Conservation (phyloP, 2,113 vertebrate genomes). For the Climacteris rufus region DNA sequence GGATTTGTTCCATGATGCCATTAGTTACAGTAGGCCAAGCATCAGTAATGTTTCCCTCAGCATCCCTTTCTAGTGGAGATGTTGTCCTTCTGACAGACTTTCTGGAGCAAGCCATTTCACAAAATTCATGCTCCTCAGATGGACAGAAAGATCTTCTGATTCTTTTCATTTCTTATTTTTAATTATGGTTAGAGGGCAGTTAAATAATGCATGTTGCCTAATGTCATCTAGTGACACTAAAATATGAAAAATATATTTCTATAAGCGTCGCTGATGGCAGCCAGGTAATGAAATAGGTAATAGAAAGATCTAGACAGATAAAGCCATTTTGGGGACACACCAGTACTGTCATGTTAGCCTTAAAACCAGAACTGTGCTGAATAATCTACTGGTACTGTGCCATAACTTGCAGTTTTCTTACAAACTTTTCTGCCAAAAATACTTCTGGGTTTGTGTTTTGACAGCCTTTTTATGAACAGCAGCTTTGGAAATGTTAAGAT, state of each 20-base stretch:
- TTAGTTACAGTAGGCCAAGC: neutral
- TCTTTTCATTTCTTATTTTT: neutral
- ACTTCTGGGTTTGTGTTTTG: neutral
- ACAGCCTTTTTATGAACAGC: neutral
- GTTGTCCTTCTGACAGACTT: neutral
- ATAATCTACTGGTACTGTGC: neutral
- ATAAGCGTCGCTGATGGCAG: neutral
- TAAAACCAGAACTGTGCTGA: neutral
- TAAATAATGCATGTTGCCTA: neutral
- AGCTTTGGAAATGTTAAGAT: neutral
- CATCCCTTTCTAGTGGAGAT: neutral
- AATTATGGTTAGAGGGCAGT: neutral
- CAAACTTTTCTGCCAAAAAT: neutral
- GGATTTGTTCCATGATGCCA: neutral
- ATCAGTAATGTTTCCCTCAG: neutral
- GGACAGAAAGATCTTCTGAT: neutral
- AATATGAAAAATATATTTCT: neutral
- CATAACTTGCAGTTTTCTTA: neutral
- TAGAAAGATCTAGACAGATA: neutral
- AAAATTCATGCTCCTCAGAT: neutral
- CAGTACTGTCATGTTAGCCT: neutral
- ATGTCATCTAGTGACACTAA: neutral
- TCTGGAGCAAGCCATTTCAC: neutral
- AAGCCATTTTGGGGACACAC: neutral
- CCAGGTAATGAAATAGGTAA: neutral